Percentiles rank a stretch among this genome's conserved stretches.
Conservation (phyloP, 2,888 invertebrate species). For the Ectropis crepuscularia region DNA sequence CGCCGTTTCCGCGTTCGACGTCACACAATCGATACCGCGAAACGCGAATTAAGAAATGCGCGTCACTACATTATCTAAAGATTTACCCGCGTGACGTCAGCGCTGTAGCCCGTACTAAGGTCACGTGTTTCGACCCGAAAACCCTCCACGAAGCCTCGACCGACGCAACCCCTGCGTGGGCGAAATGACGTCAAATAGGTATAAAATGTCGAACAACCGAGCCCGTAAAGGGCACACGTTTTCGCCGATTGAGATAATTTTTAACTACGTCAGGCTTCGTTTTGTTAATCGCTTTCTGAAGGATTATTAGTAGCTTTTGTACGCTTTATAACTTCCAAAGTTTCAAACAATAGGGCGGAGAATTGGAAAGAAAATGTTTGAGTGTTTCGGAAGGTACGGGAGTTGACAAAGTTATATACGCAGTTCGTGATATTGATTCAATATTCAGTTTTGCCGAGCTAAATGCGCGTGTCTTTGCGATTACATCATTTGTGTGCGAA, state of each 20-base stretch:
- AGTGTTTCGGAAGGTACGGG: constrained; percentile 5
- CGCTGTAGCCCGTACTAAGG: constrained; percentile 46
- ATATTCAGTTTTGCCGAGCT: constrained; percentile 28
- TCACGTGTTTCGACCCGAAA: constrained; percentile 55
- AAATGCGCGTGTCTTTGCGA: constrained; percentile 38
- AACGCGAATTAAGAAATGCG: constrained; percentile 48
- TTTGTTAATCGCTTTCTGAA: constrained; percentile 33
- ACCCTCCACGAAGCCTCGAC: constrained; percentile 35
- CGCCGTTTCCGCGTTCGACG: constrained; percentile 73
- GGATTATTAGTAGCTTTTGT: constrained; percentile 6
- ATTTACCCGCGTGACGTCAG: constrained; percentile 69
- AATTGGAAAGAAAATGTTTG: constrained; percentile 9
- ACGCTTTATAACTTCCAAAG: background rate
- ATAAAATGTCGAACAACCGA: constrained; percentile 45
- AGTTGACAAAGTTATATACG: background rate
- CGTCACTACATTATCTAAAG: constrained; percentile 51
- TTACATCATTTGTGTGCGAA: constrained; percentile 64
- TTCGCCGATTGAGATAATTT: constrained; percentile 34
- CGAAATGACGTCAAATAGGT: constrained; percentile 50
- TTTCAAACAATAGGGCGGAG: constrained; percentile 9
- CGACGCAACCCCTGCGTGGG: constrained; percentile 47
- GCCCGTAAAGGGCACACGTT: constrained; percentile 45
- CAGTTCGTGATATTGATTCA: constrained; percentile 17
- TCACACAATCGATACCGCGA: constrained; percentile 58
- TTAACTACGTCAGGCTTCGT: constrained; percentile 33